These are phyloP conservation scores for Bolinopsis microptera DNA, from an alignment of 37 sponge, comb jelly and placozoan species.

Conservation along the genomic window DNA sequence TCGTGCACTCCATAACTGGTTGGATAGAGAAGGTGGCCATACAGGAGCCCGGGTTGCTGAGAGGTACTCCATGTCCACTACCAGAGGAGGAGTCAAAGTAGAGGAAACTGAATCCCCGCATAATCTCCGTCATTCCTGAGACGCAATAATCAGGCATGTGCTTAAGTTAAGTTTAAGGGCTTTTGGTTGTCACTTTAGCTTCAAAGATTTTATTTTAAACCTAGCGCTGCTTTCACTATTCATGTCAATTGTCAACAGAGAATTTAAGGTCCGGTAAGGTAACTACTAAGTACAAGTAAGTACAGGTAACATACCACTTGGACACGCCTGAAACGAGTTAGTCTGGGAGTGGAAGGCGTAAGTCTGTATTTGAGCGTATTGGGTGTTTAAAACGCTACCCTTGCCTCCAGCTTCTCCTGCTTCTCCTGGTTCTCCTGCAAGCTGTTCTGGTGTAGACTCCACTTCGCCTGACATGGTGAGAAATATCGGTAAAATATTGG, in stretches of 20 bases:
- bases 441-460: background rate
- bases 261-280: too few species aligned
- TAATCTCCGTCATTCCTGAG: background rate
- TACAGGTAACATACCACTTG: slow-evolving; percentile 12
- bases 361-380: background rate
- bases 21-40: background rate
- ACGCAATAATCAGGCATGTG: background rate
- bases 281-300: too few species aligned
- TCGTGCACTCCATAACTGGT: slow-evolving; percentile 16
- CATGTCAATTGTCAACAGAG: too few species aligned
- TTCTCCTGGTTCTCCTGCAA: background rate
- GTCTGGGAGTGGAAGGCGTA: background rate
- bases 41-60: background rate
- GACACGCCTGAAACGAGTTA: background rate
- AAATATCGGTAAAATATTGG: too few species aligned
- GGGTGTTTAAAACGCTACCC: background rate
- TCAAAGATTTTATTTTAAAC: too few species aligned
- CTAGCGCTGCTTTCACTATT: too few species aligned
- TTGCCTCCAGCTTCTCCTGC: background rate
- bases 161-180: too few species aligned
- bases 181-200: too few species aligned
- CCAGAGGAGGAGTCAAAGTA: slow-evolving; percentile 21
- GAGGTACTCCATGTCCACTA: background rate
- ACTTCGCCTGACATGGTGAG: background rate
- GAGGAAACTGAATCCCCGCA: background rate